Percentiles rank a stretch among this genome's conserved stretches.
Conservation (phyloP, 2,113 vertebrate species). For the Pygoscelis antarcticus region DNA sequence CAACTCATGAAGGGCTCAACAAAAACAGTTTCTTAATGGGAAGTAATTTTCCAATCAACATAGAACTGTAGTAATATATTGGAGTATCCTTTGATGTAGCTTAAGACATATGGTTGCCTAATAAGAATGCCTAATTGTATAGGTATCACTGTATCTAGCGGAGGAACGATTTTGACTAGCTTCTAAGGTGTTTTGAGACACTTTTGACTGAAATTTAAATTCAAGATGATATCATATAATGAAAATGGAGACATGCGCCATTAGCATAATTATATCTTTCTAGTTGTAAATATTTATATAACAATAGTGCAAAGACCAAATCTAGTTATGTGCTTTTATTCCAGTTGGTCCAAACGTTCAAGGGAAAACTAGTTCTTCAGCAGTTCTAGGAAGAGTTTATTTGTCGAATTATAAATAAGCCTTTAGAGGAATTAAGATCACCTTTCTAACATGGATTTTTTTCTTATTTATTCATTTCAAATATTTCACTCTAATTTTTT, state of each 20-base stretch:
- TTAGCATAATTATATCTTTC: constrained; percentile 32
- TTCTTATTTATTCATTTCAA: not conserved
- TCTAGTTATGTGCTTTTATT: not conserved
- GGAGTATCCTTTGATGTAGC: constrained; percentile 5
- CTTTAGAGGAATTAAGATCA: not conserved
- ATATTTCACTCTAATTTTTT: not conserved
- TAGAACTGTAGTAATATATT: not conserved
- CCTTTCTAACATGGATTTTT: not conserved
- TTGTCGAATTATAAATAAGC: not conserved
- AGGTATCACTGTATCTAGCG: not conserved
- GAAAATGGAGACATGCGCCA: not conserved
- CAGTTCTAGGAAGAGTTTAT: not conserved
- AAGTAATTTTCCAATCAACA: constrained; percentile 47
- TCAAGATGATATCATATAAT: not conserved
- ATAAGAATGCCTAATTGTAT: not conserved
- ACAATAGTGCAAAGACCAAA: not conserved
- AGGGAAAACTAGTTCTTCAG: constrained; percentile 23
- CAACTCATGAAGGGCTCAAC: constrained; percentile 15
- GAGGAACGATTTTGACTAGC: not conserved
- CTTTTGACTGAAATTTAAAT: constrained; percentile 2
- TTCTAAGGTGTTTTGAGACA: not conserved
- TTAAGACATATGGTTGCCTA: not conserved
- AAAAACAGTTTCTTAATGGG: constrained; percentile 33
- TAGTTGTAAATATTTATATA: constrained; percentile 33
- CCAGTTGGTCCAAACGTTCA: not conserved